phyloP scores from a whole-genome alignment of 2,797 vertebrate species.

The Smutsia gigantea region DNA sequence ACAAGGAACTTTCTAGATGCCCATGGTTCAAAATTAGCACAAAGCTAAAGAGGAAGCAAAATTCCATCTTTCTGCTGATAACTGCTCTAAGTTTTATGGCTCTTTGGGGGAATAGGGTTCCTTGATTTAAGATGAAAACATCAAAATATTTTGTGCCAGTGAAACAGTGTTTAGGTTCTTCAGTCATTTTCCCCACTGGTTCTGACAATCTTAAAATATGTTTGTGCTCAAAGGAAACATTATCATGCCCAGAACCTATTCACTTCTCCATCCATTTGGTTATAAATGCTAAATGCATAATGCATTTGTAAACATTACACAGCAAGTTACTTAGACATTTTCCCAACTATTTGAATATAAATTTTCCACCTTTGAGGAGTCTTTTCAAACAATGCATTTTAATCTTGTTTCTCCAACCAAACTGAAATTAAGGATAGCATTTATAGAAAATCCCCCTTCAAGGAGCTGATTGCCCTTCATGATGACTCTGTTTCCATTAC shows the following conservation, averaged over 20 bases:
- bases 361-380: not conserved
- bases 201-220: conserved; percentile 57
- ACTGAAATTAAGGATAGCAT: not conserved
- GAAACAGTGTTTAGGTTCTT: not conserved
- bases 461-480: not conserved
- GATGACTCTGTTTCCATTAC: accelerated
- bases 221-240: conserved; percentile 8
- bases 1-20: no score
- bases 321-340: not conserved
- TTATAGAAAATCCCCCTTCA: no score
- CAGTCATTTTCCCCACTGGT: not conserved
- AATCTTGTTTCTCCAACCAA: not conserved
- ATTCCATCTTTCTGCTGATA: not conserved
- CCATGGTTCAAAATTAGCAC: not conserved
- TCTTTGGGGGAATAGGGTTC: conserved; percentile 8
- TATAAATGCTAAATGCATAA: not conserved
- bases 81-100: not conserved
- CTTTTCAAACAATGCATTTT: not conserved
- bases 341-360: not conserved
- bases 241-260: not conserved
- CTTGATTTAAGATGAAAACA: conserved; percentile 22
- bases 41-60: not conserved
- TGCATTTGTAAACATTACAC: accelerated
- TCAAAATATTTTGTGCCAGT: conserved; percentile 39
- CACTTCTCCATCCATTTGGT: not conserved